These are phyloP conservation scores for Centropus bengalensis DNA, from an alignment of 2,113 vertebrate species.

Conservation along the genomic window DNA sequence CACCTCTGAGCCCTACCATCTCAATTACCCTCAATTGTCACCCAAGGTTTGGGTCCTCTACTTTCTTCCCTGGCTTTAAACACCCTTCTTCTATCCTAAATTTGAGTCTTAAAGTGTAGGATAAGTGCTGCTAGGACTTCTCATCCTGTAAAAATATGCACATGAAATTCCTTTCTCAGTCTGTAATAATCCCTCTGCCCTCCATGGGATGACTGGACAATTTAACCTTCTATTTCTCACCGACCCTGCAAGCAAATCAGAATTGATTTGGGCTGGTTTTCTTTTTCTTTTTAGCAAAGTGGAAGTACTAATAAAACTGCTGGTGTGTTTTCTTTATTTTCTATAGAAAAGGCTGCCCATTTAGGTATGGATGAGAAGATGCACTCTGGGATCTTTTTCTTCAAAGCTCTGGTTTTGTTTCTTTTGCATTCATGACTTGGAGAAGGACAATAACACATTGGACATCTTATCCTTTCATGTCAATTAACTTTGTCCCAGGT, in stretches of 20 bases:
- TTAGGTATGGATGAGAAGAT: background rate
- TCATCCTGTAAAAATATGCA: background rate
- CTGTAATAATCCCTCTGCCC: background rate
- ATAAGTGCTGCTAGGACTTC: background rate
- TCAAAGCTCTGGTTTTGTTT: background rate
- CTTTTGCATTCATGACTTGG: background rate
- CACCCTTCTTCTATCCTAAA: background rate
- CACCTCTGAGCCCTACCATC: background rate
- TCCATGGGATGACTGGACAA: background rate
- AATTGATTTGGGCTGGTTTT: background rate
- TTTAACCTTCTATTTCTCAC: background rate
- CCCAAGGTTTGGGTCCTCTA: background rate
- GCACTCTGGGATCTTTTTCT: background rate
- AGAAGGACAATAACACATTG: background rate
- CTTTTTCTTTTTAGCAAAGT: background rate
- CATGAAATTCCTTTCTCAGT: background rate
- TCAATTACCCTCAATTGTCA: background rate
- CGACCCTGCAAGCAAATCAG: background rate
- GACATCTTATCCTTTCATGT: background rate
- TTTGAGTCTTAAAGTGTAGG: background rate
- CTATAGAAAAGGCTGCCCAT: background rate
- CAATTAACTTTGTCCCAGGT: background rate
- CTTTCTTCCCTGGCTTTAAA: no score
- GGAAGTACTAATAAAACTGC: background rate
- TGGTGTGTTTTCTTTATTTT: accelerated